Evolutionary conservation across 2,888 invertebrate genomes (phyloP), one percentile per base, ranked within the genome.

Genomic region (Drosophila leonis): DNA sequence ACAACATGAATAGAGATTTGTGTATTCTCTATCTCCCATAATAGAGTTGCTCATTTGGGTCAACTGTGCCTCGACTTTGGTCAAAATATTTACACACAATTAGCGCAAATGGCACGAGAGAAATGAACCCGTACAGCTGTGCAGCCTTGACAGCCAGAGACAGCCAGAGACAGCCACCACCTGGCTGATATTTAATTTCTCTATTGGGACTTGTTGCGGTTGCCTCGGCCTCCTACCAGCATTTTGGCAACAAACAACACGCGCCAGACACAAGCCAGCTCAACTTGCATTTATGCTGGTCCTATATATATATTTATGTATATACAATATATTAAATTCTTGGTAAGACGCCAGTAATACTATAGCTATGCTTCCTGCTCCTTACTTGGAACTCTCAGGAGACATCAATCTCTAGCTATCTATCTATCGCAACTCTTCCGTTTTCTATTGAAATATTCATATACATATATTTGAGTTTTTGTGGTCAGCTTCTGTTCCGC

Each of bases 81-180:
- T 76, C 83, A 88, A 73, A 85, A 84, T 88, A 88, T 89, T 85
- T 89, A 89, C 69, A 87, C 82, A 85, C 84, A 88, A 85, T 89
- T 85, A 85, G 89, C 89, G 82, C 35, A 88, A 75, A 71, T 86
- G 87, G 81, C 84, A 89, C 87, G 89, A 89, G 89, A 29, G 37
- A 35, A 5, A 1, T 10, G 33, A 44, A 27, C 37, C 59, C 39
- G 44, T 35, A 27, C 37, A 54, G 42, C 59, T 51, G 39, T 29
- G 29, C 48, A 29, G 4, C 35, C 48, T 63, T 42, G 65, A 39
- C 42, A 39, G 37, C 15, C 15, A 9, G 35, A 12, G 20, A 33
- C 20, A 55, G 18, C 31, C 83, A 86, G 24, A 24, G 24, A 33
- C 20, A 55, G 18, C 27, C 83, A 86, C 35, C 54, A 54, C 83